Evolutionary conservation across 2,113 vertebrate species (phyloP), one percentile per base, ranked within the genome.

Genomic region (Polypterus senegalus): DNA sequence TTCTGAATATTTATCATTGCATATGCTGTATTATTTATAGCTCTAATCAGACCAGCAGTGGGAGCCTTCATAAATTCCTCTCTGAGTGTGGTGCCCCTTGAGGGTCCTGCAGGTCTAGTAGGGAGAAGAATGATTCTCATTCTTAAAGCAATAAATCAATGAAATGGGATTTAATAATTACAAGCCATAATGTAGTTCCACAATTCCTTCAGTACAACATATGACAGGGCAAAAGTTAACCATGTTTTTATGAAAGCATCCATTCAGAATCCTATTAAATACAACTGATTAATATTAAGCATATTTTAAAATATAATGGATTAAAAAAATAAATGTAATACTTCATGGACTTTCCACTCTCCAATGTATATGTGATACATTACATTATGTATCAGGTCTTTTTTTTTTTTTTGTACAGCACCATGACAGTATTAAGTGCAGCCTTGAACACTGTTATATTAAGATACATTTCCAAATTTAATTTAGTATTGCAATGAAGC

Each of bases 1-100:
- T 47, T 68, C 66, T 48, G 66, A 72, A 64, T 71, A 68, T 67
- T 72, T 65, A 58, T 63, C 61, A 54, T 45, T 60, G 7, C 7
- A 44, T 61, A 61, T 64, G n/a, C 56, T 65, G 0, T 59, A 11
- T 69, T 78, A 75, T 73, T 79, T 65, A 70, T 61, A 69, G 4
- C 48, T 65, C 27, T 64, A 60, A 71, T 64, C 60, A 65, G 61
- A 76, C 61, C 5, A 62, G 7, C 53, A 1, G 0, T 46, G 67
- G 27, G 6, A 66, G 3, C 7, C 61, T 47, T 53, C 0, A 3
- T 64, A 68, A 68, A 70, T 67, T 62, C 56, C 11, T 66, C 69
- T 44, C 9, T 44, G 3, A 66, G 2, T 10, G 1, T 8, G 8
- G 1, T 48, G 5, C 1, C 0, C 4, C 2, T 0, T 2, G 9